Percentiles rank a stretch among this genome's conserved stretches.
These are phyloP conservation scores for Aegypius monachus DNA, from an alignment of 2,113 vertebrate genomes.

Conservation along the genomic window DNA sequence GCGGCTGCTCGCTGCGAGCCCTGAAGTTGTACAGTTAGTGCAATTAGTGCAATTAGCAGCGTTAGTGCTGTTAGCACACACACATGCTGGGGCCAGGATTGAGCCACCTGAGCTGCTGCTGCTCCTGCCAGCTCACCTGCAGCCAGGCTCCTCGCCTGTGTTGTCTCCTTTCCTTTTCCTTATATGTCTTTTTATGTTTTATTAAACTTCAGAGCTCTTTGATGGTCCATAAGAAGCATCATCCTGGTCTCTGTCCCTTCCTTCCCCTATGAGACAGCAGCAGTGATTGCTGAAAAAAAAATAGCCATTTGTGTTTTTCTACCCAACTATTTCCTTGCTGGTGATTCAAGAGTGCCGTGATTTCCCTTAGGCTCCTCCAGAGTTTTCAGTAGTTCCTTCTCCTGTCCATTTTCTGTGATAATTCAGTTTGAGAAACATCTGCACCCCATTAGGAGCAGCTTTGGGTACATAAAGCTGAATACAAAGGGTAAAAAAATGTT, in stretches of 20 bases:
- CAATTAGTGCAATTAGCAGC: neutral
- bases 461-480: slow-evolving; percentile 19
- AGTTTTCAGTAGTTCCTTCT: slow-evolving; percentile 10
- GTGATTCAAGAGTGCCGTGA: fast-evolving
- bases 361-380: neutral
- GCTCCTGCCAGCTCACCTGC: neutral
- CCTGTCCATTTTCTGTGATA: neutral
- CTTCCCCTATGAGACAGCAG: neutral
- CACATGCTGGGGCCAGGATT: fast-evolving
- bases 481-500: slow-evolving; percentile 12
- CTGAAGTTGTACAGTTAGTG: neutral
- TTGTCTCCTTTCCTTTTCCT: neutral
- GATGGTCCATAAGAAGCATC: neutral
- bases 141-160: fast-evolving
- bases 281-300: neutral
- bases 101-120: neutral
- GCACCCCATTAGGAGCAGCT: slow-evolving; percentile 22
- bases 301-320: neutral
- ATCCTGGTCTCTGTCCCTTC: neutral
- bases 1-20: neutral
- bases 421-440: slow-evolving; percentile 29
- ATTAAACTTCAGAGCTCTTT: neutral
- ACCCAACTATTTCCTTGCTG: neutral
- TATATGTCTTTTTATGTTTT: neutral
- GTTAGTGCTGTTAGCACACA: neutral